Evolutionary conservation across 1,140 invertebrate genomes (phyloP).

Genomic region (Phocides pigmalion): DNA sequence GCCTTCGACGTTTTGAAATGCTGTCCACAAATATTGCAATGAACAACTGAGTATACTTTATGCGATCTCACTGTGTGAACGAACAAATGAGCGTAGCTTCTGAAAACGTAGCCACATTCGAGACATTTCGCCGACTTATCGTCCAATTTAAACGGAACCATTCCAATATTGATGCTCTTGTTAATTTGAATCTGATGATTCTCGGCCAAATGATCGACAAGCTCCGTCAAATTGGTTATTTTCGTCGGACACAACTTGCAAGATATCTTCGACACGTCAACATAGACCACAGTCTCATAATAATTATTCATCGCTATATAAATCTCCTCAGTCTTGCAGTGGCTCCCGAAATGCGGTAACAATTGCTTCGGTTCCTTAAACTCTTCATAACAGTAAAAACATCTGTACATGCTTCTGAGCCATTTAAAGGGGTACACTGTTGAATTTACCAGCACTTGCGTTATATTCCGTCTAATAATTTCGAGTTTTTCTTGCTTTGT

Average conservation of each 20-base stretch:
- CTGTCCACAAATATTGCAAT: slow-evolving; percentile 49
- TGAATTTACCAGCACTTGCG: slow-evolving; percentile 46
- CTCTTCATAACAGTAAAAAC: slow-evolving; percentile 57
- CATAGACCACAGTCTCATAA: slow-evolving; percentile 47
- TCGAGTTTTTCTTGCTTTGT: slow-evolving; percentile 35
- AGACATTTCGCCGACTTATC: slow-evolving; percentile 39
- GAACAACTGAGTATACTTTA: slow-evolving; percentile 32
- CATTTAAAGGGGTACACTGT: slow-evolving; percentile 57
- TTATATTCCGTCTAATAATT: slow-evolving; percentile 48
- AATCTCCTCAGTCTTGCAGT: slow-evolving; percentile 38
- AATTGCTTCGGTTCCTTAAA: slow-evolving; percentile 51
- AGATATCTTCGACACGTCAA: slow-evolving; percentile 48
- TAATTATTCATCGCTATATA: slow-evolving; percentile 43
- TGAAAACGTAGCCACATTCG: slow-evolving; percentile 37
- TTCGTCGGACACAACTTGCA: slow-evolving; percentile 45
- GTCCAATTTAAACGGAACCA: slow-evolving; percentile 39
- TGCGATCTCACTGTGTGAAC: slow-evolving; percentile 47
- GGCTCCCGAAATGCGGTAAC: slow-evolving; percentile 42
- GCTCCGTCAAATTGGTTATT: slow-evolving; percentile 41
- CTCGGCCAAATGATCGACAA: slow-evolving; percentile 47
- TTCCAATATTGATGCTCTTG: slow-evolving; percentile 34
- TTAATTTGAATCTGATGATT: slow-evolving; percentile 44
- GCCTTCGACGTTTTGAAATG: slow-evolving; percentile 40
- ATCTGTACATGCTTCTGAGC: slow-evolving; percentile 51
- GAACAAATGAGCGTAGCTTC: slow-evolving; percentile 42